A percentile compares a stretch with the other conserved stretches of the same genome.
Conservation (phyloP, 2,797 vertebrate species). For the Muscicapa striata region DNA sequence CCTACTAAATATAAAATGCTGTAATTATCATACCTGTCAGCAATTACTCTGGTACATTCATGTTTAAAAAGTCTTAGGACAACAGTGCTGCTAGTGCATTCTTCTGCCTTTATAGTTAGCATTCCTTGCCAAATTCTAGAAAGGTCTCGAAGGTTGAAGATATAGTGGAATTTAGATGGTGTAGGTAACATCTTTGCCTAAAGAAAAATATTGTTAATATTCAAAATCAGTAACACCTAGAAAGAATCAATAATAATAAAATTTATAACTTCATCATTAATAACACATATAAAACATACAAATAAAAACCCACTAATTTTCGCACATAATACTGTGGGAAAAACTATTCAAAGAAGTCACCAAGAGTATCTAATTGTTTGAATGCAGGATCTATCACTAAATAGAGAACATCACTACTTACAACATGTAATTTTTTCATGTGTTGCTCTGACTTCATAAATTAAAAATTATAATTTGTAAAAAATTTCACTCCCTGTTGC, state of each 20-base stretch:
- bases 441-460: background rate
- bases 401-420: background rate
- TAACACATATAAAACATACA: background rate
- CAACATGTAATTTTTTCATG: background rate
- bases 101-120: conserved; percentile 75
- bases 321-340: background rate
- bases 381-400: background rate
- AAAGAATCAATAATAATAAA: background rate
- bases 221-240: background rate
- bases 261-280: background rate
- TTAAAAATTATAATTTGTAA: background rate
- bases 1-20: background rate
- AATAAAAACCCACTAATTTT: background rate
- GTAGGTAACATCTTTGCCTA: conserved; percentile 81
- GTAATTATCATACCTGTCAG: conserved; percentile 74
- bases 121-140: conserved; percentile 85
- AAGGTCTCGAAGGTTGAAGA: conserved; percentile 82
- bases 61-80: conserved; percentile 79
- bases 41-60: conserved; percentile 80
- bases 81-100: conserved; percentile 42
- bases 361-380: background rate
- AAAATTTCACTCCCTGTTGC: background rate
- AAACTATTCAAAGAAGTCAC: background rate
- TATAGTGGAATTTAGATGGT: conserved; percentile 82
- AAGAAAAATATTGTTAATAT: background rate